phyloP scores from a whole-genome alignment of 2,113 vertebrate genomes.

The Antigone vipio region DNA sequence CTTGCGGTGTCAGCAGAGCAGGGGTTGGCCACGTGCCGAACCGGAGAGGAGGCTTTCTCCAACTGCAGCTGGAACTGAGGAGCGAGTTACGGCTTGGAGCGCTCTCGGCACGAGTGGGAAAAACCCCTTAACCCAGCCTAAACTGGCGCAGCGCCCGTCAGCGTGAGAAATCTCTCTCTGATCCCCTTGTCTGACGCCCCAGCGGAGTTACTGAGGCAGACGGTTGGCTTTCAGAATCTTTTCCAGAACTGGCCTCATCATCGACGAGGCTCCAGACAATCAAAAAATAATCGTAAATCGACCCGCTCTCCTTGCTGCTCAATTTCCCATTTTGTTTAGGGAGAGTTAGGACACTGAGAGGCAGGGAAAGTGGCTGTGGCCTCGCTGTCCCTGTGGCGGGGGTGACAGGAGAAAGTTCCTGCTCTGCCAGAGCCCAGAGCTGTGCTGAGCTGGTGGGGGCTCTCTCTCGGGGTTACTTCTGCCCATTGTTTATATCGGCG shows the following conservation, averaged over 20 bases:
- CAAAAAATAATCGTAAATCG: background rate
- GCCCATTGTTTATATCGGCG: too few species aligned
- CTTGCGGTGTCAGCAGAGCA: background rate
- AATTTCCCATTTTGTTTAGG: fast-evolving
- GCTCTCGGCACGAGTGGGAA: fast-evolving
- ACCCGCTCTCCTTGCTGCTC: background rate
- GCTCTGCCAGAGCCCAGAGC: fast-evolving
- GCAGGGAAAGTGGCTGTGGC: background rate
- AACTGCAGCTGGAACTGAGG: too few species aligned
- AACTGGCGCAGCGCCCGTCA: fast-evolving
- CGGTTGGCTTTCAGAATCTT: fast-evolving
- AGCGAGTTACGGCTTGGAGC: too few species aligned
- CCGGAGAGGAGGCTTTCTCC: background rate
- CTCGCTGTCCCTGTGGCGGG: fast-evolving
- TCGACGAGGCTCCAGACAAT: too few species aligned
- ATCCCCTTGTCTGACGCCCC: fast-evolving
- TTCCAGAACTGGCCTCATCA: too few species aligned
- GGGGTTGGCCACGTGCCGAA: fast-evolving
- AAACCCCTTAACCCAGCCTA: background rate
- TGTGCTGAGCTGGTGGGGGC: fast-evolving
- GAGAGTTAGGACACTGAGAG: fast-evolving
- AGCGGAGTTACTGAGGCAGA: background rate
- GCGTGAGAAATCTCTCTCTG: fast-evolving
- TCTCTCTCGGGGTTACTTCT: too few species aligned
- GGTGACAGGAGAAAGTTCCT: fast-evolving